These are phyloP conservation scores for Falco biarmicus DNA, from an alignment of 2,797 vertebrate genomes.

Conservation along the genomic window DNA sequence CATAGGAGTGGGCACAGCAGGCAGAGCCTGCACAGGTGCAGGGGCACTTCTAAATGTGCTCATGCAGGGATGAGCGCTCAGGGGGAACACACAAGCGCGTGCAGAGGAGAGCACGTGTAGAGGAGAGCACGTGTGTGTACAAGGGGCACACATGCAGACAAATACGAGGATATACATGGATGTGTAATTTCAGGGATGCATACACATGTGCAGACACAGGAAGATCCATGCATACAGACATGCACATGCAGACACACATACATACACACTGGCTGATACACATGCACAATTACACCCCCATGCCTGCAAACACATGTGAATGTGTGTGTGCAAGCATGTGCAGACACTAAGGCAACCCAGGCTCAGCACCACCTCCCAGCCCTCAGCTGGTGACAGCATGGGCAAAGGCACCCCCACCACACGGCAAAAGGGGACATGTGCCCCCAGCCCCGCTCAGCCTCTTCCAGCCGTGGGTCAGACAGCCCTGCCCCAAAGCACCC, in stretches of 20 bases:
- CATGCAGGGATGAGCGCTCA: background rate
- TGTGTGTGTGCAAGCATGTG: no score
- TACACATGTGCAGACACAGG: background rate
- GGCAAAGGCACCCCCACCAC: background rate
- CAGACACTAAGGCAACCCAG: background rate
- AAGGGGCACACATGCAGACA: background rate
- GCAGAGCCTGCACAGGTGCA: background rate
- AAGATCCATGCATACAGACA: background rate
- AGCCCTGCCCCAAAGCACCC: background rate
- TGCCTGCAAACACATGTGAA: background rate
- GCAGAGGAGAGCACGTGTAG: background rate
- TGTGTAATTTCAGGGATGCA: background rate
- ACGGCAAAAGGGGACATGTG: fast-evolving
- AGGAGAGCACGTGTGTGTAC: background rate
- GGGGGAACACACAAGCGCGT: fast-evolving
- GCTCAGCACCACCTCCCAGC: background rate
- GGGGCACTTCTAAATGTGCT: background rate
- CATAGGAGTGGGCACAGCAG: background rate
- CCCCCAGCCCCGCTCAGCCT: background rate
- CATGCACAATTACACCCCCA: background rate
- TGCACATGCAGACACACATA: fast-evolving
- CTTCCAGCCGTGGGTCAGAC: background rate
- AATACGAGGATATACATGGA: fast-evolving
- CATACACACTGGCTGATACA: background rate
- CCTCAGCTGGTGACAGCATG: background rate